Evolutionary conservation across 2,113 vertebrate genomes (phyloP).

Genomic region (Ovis canadensis): DNA sequence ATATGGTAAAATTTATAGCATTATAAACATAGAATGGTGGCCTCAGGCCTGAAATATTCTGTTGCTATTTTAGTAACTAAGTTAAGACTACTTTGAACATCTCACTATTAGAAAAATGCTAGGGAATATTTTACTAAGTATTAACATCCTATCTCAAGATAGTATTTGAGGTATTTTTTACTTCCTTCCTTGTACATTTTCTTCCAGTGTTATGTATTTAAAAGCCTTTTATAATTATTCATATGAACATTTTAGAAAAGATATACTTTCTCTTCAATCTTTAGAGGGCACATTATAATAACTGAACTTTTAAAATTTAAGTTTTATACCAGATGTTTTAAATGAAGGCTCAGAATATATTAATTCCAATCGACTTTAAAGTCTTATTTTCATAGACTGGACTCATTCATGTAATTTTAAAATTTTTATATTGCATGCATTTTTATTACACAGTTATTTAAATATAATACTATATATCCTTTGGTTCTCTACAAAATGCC

Average conservation of each 20-base stretch:
- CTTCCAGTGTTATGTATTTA: background rate
- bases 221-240: background rate
- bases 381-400: background rate
- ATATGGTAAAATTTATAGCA: background rate
- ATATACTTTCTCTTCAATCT: background rate
- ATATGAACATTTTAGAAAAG: conserved; percentile 16
- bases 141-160: background rate
- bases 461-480: background rate
- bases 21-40: background rate
- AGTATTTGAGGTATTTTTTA: background rate
- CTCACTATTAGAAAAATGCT: background rate
- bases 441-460: background rate
- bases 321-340: conserved; percentile 4
- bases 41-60: background rate
- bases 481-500: background rate
- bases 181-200: background rate
- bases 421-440: background rate
- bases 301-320: conserved; percentile 26
- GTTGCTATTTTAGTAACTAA: background rate
- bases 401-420: background rate
- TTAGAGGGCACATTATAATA: conserved; percentile 15
- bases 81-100: background rate
- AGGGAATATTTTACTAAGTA: background rate
- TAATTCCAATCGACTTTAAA: conserved; percentile 21
- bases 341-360: conserved; percentile 3